Base-by-base conservation (phyloP, 2,113 vertebrate genomes). In the Scatophagus argus region DNA sequence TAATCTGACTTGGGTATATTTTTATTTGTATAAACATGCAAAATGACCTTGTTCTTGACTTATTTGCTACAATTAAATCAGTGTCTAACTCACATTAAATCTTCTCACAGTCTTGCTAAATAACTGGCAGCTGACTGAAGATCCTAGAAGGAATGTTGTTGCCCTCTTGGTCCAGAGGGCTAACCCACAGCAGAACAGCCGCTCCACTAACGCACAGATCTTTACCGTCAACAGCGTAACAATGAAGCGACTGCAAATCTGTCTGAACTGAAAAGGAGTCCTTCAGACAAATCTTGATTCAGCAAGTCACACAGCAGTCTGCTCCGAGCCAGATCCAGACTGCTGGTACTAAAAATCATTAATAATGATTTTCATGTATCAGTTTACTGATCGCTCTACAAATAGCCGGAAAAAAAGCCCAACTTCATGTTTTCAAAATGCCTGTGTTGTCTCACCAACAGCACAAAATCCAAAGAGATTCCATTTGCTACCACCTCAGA, bases 11-110 rank as follows among this genome's bases (percentile, higher is more conserved):
- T 36, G 11, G 38, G 13, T 13, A 61, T 58, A 3, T 5, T 47
- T 3, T 44, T 38, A 49, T 65, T 71, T 58, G 3, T 55, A 34
- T 3, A 55, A 47, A 8, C 6, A 36, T 29, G 10, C 14, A 74
- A 43, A 74, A 19, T 39, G 19, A 77, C 65, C 1, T 51, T 16
- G 0, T 46, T 21, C 29, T 54, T 76, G 63, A 64, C 73, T 21
- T 52, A 29, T 58, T 80, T n/a, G 17, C 17, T 44, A 34, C 23
- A 46, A 65, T 58, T 74, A 58, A 74, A 56, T 78, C 64, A 66
- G 78, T 78, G 44, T 72, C 38, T 29, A 12, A 38, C 43, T 59
- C 23, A 38, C 31, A 56, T 21, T 16, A 1, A 59, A 56, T 56
- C 31, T 25, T 6, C n/a, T 17, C 1, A n/a, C 25, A 38, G 44